Conservation (phyloP, 2,797 vertebrate genomes). For the Mycteria americana region DNA sequence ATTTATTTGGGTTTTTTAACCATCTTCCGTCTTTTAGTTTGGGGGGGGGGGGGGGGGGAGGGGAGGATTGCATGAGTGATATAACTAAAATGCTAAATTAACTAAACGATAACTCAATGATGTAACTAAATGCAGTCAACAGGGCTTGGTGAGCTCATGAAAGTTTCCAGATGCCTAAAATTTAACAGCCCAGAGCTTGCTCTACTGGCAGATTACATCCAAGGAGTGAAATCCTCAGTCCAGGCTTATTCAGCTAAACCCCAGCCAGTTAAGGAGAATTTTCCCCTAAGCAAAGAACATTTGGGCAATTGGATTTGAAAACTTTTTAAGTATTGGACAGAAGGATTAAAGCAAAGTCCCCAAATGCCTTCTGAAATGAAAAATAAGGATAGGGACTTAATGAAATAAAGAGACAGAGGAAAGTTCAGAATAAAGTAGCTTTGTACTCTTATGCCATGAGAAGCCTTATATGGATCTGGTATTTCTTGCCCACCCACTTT, state of each 20-base stretch:
- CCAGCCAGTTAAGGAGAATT: not conserved
- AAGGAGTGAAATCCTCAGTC: not conserved
- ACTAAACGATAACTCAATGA: not conserved
- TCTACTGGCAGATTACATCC: not conserved
- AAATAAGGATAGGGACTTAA: conserved; percentile 1
- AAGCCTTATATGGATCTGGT: not conserved
- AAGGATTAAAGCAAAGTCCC: conserved; percentile 11
- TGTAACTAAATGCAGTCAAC: not conserved
- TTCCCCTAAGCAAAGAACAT: not conserved
- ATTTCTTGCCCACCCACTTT: conserved; percentile 32
- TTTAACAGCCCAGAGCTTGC: not conserved
- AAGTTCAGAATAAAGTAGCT: conserved; percentile 15
- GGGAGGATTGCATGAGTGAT: not conserved
- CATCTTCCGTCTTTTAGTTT: not conserved
- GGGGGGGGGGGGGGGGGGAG: too few species aligned
- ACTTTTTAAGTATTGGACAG: not conserved
- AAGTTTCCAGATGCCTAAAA: not conserved
- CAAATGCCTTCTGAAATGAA: conserved; percentile 16
- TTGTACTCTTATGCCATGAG: not conserved
- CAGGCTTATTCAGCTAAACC: not conserved
- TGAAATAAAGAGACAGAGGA: not conserved
- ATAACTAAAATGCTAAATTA: not conserved
- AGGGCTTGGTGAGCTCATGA: not conserved
- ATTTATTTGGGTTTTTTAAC: not conserved
- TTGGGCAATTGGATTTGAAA: not conserved